Evolutionary conservation across 2,888 invertebrate genomes (phyloP).

Genomic region (Arctia plantaginis): DNA sequence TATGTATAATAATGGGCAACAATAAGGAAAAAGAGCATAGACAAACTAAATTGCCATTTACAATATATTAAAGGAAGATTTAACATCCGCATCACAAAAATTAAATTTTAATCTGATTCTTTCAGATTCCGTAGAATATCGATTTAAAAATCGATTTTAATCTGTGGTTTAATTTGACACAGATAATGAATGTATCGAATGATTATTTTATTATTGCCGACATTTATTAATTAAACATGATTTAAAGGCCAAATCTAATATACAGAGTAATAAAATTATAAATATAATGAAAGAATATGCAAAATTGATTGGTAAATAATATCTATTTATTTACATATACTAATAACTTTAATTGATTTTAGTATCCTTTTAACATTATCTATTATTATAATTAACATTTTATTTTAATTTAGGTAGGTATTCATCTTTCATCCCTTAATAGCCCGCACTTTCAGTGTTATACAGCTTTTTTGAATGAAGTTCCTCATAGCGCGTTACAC

Average conservation of each 20-base stretch:
- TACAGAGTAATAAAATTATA: slow-evolving; percentile 9
- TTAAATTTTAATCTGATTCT: slow-evolving; percentile 11
- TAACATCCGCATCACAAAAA: slow-evolving; percentile 12
- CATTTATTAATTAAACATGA: slow-evolving; percentile 11
- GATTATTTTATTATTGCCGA: slow-evolving; percentile 12
- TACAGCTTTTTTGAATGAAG: too few relatives aligned
- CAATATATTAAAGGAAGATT: neutral
- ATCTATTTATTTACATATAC: slow-evolving; percentile 6
- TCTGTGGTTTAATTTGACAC: slow-evolving; percentile 18
- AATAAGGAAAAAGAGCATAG: neutral
- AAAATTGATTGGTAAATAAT: slow-evolving; percentile 13
- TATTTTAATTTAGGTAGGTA: too few relatives aligned
- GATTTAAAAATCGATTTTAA: slow-evolving; percentile 11
- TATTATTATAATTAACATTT: neutral
- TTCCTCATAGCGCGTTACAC: too few relatives aligned
- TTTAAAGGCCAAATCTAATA: slow-evolving; percentile 15
- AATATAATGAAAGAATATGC: slow-evolving; percentile 10
- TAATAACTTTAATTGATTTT: slow-evolving; percentile 2
- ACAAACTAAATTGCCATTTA: neutral
- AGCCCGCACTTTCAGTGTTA: too few relatives aligned
- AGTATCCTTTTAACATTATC: neutral
- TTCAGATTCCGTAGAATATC: neutral
- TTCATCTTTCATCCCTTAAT: neutral
- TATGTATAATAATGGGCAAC: neutral
- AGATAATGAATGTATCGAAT: slow-evolving; percentile 13